Conservation (phyloP, 2,797 vertebrate genomes). For the Okamejei kenojei region DNA sequence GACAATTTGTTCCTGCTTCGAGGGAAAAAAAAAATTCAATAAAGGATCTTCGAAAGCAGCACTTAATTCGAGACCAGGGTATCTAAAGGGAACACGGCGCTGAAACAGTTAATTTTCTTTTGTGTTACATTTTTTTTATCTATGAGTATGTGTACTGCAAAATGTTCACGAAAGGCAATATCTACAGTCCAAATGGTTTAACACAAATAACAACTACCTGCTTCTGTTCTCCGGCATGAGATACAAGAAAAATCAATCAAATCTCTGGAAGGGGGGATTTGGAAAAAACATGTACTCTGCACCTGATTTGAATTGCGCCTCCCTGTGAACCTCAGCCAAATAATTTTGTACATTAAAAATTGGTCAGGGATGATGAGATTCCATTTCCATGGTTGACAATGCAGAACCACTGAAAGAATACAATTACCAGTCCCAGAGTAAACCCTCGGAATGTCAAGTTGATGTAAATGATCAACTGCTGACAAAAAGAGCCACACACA, state of each 20-base stretch:
- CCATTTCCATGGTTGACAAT: constrained; percentile 99
- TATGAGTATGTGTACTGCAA: constrained; percentile 28
- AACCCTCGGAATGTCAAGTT: constrained; percentile 98
- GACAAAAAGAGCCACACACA: constrained; percentile 65
- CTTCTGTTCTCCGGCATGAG: constrained; percentile 48
- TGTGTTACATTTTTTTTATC: constrained; percentile 20
- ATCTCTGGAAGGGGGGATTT: constrained; percentile 68
- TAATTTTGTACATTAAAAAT: constrained; percentile 99
- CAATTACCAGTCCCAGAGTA: constrained; percentile 99
- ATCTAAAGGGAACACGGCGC: neutral
- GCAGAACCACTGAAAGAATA: constrained; percentile 99
- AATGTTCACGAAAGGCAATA: constrained; percentile 35
- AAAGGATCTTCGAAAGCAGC: neutral
- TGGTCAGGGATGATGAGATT: constrained; percentile 99
- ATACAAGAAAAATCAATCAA: constrained; percentile 58
- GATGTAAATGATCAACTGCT: constrained; percentile 98
- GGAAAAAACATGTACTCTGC: constrained; percentile 83
- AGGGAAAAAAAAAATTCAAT: neutral
- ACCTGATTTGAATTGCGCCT: constrained; percentile 98
- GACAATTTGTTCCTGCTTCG: neutral
- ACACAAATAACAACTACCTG: constrained; percentile 35
- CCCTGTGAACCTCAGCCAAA: constrained; percentile 95
- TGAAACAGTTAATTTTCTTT: constrained; percentile 26
- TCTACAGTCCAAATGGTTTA: constrained; percentile 38
- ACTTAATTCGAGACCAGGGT: neutral